phyloP scores from a whole-genome alignment of 2,113 vertebrate species.

The Lasiurus cinereus region DNA sequence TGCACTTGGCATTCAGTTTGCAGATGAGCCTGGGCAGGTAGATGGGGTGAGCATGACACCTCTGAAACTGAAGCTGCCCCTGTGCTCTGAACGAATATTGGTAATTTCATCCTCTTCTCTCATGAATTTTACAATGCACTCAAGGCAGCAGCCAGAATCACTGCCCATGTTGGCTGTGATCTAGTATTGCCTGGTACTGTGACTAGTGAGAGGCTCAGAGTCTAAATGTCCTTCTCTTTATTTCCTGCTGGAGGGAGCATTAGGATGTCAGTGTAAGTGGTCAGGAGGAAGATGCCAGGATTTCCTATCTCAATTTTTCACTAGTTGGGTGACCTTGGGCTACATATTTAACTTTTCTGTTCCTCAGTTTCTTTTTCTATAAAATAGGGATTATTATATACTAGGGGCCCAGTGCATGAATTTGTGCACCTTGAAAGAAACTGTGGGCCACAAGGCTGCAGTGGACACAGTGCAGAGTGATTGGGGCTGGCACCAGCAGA shows the following conservation, averaged over 20 bases:
- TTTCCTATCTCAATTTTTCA: background rate
- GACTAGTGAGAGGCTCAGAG: background rate
- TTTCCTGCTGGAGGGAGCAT: background rate
- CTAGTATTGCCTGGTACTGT: background rate
- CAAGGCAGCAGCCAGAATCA: conserved; percentile 19
- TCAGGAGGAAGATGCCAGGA: background rate
- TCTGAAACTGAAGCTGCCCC: conserved; percentile 47
- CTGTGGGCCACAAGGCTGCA: too few relatives aligned
- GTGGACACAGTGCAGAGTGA: too few relatives aligned
- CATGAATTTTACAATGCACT: conserved; percentile 53
- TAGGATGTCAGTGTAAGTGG: background rate
- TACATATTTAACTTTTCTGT: background rate
- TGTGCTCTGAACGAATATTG: fast-evolving
- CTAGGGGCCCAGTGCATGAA: too few relatives aligned
- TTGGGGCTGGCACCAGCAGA: too few relatives aligned
- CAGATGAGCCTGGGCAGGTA: background rate
- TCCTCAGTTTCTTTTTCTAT: background rate
- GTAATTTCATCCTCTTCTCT: conserved; percentile 41
- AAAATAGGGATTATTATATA: background rate
- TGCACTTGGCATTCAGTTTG: background rate
- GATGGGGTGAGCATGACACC: background rate
- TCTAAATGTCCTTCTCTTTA: background rate
- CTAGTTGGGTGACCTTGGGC: background rate
- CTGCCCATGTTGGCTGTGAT: background rate
- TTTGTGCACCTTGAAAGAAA: too few relatives aligned